Evolutionary conservation across 2,888 invertebrate genomes (phyloP).

Genomic region (Auanema freiburgensis): DNA sequence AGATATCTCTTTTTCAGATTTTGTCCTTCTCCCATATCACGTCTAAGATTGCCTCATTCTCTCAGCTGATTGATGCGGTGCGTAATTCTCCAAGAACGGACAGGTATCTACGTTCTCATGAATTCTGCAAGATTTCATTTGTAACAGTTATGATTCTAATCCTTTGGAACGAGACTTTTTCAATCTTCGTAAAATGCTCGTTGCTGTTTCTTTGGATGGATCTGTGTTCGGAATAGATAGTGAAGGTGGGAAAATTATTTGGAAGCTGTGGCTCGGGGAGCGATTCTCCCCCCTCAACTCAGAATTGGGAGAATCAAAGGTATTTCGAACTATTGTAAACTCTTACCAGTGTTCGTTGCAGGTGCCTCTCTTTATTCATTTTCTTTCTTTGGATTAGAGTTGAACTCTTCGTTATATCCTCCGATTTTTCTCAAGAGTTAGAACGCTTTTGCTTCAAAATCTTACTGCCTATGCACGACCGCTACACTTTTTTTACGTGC

Average conservation of each 20-base stretch:
- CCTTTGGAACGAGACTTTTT: slow-evolving; percentile 85
- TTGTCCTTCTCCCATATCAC: slow-evolving; percentile 1
- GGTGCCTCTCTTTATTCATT: slow-evolving; percentile 78
- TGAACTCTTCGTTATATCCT: slow-evolving; percentile 31
- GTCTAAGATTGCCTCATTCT: slow-evolving; percentile 8
- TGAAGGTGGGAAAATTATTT: slow-evolving; percentile 58
- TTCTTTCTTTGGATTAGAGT: slow-evolving; percentile 26
- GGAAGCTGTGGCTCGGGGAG: slow-evolving; percentile 62
- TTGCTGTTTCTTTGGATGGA: slow-evolving; percentile 75
- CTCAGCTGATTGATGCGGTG: slow-evolving; percentile 14
- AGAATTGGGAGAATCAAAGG: slow-evolving; percentile 11
- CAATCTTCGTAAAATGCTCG: slow-evolving; percentile 91
- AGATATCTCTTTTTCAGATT: background rate
- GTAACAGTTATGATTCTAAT: too few relatives aligned
- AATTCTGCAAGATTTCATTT: too few relatives aligned
- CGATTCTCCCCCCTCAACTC: slow-evolving; percentile 41
- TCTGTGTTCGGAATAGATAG: slow-evolving; percentile 57
- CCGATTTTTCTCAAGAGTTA: slow-evolving; percentile 3
- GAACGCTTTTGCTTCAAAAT: too few relatives aligned
- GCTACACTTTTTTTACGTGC: too few relatives aligned
- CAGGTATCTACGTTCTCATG: slow-evolving; percentile 6
- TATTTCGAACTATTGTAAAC: too few relatives aligned
- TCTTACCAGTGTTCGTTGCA: slow-evolving; percentile 59
- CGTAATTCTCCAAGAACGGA: slow-evolving; percentile 5
- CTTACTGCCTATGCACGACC: too few relatives aligned